Percentiles rank a stretch among this genome's conserved stretches.
These are phyloP conservation scores for Dascyllus trimaculatus DNA, from an alignment of 2,113 vertebrate genomes.

Conservation along the genomic window DNA sequence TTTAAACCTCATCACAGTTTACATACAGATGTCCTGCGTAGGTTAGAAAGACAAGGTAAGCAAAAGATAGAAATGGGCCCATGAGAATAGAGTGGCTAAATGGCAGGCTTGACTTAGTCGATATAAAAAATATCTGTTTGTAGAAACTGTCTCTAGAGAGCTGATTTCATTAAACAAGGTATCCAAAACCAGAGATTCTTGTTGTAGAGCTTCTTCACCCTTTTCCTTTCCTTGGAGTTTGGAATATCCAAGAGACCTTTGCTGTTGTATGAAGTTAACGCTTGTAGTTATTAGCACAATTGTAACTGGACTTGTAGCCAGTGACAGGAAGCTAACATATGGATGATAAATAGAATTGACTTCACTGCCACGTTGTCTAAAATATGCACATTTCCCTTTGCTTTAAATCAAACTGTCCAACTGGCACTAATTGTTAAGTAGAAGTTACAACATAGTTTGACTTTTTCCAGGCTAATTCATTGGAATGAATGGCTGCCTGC, in stretches of 20 bases:
- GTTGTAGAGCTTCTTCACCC: too few relatives aligned
- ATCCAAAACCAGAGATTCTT: too few relatives aligned
- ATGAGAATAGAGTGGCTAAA: neutral
- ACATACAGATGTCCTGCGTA: too few relatives aligned
- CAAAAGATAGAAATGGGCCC: neutral
- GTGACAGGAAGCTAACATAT: neutral
- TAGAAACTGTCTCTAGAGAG: too few relatives aligned
- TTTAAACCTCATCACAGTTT: too few relatives aligned
- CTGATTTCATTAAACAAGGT: too few relatives aligned
- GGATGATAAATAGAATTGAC: neutral
- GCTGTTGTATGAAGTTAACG: too few relatives aligned
- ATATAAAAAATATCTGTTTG: too few relatives aligned
- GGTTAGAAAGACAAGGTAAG: too few relatives aligned
- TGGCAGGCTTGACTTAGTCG: neutral
- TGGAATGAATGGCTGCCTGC: neutral
- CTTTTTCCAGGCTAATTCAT: too few relatives aligned
- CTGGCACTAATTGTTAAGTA: neutral
- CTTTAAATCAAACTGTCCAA: neutral
- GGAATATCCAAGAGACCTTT: too few relatives aligned
- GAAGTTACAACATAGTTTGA: neutral
- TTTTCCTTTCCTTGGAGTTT: too few relatives aligned
- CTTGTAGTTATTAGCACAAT: neutral
- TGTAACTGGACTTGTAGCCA: neutral
- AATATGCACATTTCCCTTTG: neutral
- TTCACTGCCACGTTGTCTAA: neutral